Percentiles rank a stretch among this genome's conserved stretches.
phyloP scores from a whole-genome alignment of 2,888 invertebrate genomes.

The Corbicula japonica region DNA sequence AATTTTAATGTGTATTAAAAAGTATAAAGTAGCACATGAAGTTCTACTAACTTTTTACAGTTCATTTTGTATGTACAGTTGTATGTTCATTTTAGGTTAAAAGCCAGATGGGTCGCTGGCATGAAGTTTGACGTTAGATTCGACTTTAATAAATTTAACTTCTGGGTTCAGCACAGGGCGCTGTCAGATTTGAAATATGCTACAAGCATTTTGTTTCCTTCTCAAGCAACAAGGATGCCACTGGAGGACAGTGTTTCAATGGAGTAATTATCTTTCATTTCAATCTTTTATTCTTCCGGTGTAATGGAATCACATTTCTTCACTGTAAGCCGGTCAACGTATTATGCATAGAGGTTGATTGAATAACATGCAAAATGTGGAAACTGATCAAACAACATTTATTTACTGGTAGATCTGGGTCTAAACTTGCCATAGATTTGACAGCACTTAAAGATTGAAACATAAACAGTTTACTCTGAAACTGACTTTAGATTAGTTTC shows the following conservation, averaged over 20 bases:
- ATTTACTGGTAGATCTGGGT: too few relatives aligned
- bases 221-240: background rate
- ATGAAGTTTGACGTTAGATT: constrained; percentile 22
- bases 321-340: background rate
- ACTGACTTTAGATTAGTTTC: too few relatives aligned
- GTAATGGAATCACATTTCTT: background rate
- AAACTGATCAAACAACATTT: too few relatives aligned
- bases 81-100: constrained; percentile 11
- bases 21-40: background rate
- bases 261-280: background rate
- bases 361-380: background rate
- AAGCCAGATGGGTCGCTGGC: constrained; percentile 4
- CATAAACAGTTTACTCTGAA: too few relatives aligned
- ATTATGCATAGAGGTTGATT: background rate
- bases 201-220: constrained; percentile 14
- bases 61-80: background rate
- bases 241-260: background rate
- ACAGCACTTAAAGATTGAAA: too few relatives aligned
- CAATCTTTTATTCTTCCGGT: background rate
- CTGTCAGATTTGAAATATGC: constrained; percentile 9
- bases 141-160: constrained; percentile 13
- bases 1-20: background rate
- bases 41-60: background rate
- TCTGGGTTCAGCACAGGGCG: constrained; percentile 35
- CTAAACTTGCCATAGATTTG: too few relatives aligned